Base-by-base conservation (phyloP, 2,888 invertebrate genomes). In the Cantharis flavilabris region DNA sequence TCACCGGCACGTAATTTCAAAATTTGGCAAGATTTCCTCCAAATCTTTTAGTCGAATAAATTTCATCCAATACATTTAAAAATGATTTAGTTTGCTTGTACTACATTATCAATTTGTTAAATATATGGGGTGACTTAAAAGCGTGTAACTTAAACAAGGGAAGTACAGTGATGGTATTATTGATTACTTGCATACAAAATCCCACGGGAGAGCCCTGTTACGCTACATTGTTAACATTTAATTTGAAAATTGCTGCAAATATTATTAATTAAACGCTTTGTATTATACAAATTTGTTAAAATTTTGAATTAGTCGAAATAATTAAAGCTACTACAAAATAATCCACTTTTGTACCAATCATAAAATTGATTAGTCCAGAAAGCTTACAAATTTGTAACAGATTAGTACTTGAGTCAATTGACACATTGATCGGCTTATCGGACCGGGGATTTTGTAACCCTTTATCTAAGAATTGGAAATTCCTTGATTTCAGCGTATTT, bases 341-440 rank as follows among this genome's bases (percentile, higher is more conserved):
- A 67, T 67, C 65, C 33, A 70, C 33, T 70, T 33, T 70, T 70
- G 14, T 70, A 33, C 18, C 33, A 33, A 33, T 76, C 73, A 64
- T 62, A 28, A 62, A 73, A 76, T 72, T 77, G 75, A 77, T 77
- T 77, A 77, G 77, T 77, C 64, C 14, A 73, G 77, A 62, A 74
- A 75, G 75, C 72, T 77, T 75, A 75, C 72, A 72, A 72, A 76
- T 72, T 73, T 70, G 72, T 62, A 76, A 70, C 71, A 79, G 81
- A 82, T 82, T 82, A 82, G 80, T 82, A 80, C 78, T 82, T 81
- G 75, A 81, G 81, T 81, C 80, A 80, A 82, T 82, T 80, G 82
- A 80, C 80, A 79, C 77, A 79, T 78, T 80, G 81, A 82, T 82
- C 81, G 78, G 82, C 82, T 82, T 82, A 82, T 79, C 79, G 80